Evolutionary conservation across 1,140 invertebrate species (phyloP), one percentile per base, ranked within the genome.

Genomic region (Brachionus rubens): DNA sequence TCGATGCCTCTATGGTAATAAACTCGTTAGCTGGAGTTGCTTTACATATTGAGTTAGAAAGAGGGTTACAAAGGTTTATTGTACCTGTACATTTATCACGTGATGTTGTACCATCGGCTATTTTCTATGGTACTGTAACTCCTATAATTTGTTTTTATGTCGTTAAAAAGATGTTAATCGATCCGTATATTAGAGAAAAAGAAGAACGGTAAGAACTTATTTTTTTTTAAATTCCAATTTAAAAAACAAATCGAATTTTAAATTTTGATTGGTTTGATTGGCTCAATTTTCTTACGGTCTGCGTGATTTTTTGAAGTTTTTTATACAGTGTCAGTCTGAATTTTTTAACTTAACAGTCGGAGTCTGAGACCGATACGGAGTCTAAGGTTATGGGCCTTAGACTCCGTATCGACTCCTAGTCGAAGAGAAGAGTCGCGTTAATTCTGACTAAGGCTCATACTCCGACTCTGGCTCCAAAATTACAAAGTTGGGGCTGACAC

Each of bases 31-130:
- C 89, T 19, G 94, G 94, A 47, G 92, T 97, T 1, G 90, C 89
- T 76, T 85, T 97, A 6, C 93, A 92, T 86, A 85, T 97, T 19
- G 94, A 91, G 91, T 87, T 96, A 80, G 88, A 88, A 12, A 88
- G 94, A 78, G 92, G 92, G 1, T 91, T 90, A 75, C 94, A 98
- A 84, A 90, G 89, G 0, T 96, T 94, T 81, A 86, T 89, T 19
- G 92, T 96, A 79, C 93, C 94, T 0, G 91, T 97, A 79, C 90
- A 93, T 80, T 82, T 98, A 16, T 92, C 92, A 78, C 92, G 97
- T 79, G 91, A 94, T 80, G 86, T 97, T 3, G 85, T 93, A 77
- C 91, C 93, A 1, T 90, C 90, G 19, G 91, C 94, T 0, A 86
- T 97, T 30, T 92, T 98, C 82, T 98, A 98, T 81, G 94, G 93